Percentiles rank a stretch among this genome's conserved stretches.
These are phyloP conservation scores for Onychomys leucogaster DNA, from an alignment of 2,797 vertebrate genomes.

Conservation along the genomic window DNA sequence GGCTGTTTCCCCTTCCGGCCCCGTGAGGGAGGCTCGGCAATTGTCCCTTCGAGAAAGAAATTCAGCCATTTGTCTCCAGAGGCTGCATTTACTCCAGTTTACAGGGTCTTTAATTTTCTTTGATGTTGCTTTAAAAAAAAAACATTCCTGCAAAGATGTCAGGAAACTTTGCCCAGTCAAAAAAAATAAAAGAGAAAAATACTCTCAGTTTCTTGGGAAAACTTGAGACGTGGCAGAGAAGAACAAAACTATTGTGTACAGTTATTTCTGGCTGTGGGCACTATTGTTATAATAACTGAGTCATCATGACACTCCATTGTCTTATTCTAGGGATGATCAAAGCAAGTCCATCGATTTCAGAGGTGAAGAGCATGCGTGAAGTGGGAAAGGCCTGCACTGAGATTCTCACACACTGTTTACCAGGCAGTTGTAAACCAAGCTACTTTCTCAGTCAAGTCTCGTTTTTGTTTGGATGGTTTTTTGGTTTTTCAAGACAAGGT, in stretches of 20 bases:
- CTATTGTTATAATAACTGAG: conserved; percentile 52
- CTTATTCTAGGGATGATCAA: conserved; percentile 23
- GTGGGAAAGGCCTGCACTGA: conserved; percentile 48
- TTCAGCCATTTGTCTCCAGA: background rate
- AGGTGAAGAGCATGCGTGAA: background rate
- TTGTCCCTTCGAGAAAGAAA: background rate
- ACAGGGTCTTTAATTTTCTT: conserved; percentile 10
- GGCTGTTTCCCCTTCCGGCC: background rate
- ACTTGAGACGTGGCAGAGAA: conserved; percentile 10
- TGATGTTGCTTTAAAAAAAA: background rate
- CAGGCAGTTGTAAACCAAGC: background rate
- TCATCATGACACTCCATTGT: conserved; percentile 32
- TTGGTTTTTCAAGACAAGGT: background rate
- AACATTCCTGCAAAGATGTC: background rate
- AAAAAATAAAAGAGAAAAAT: conserved; percentile 19
- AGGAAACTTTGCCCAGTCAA: conserved; percentile 28
- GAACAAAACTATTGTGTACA: conserved; percentile 33
- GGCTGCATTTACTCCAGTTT: background rate
- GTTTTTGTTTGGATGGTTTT: background rate
- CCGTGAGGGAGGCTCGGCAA: background rate
- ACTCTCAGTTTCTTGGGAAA: conserved; percentile 42
- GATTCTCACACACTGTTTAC: conserved; percentile 41
- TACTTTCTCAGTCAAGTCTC: background rate
- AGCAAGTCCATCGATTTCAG: conserved; percentile 51
- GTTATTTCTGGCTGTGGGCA: conserved; percentile 48